Percentiles rank a stretch among this genome's conserved stretches.
Evolutionary conservation across 2,797 vertebrate genomes (phyloP).

Genomic region (Otus scops): DNA sequence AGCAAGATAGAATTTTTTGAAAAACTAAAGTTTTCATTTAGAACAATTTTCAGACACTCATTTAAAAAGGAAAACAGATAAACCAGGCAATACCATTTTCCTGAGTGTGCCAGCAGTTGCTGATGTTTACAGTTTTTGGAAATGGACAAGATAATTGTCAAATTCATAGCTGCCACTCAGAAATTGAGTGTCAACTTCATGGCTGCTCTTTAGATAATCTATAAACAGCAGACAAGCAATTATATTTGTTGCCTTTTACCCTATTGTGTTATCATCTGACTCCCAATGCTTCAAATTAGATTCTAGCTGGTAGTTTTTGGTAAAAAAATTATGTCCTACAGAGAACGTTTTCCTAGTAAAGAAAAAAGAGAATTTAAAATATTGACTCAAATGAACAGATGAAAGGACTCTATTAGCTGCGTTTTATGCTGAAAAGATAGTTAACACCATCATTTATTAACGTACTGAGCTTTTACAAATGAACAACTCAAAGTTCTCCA

Average conservation of each 20-base stretch:
- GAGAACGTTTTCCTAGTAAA: background rate
- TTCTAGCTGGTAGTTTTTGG: background rate
- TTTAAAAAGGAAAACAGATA: background rate
- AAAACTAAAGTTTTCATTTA: background rate
- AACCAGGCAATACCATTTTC: background rate
- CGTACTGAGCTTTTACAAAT: background rate
- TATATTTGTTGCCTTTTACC: background rate
- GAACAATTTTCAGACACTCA: background rate
- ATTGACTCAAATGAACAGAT: background rate
- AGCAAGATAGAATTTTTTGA: background rate
- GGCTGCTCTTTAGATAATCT: background rate
- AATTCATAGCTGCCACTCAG: background rate
- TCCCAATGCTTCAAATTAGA: background rate
- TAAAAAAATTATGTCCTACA: background rate
- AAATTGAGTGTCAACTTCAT: background rate
- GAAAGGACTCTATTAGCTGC: background rate
- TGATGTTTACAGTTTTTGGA: background rate
- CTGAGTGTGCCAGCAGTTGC: background rate
- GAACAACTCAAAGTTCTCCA: background rate
- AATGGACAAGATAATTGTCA: background rate
- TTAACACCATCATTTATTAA: slow-evolving; percentile 29
- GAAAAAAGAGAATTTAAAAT: background rate
- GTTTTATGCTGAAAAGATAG: background rate
- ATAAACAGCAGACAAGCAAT: background rate
- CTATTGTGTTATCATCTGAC: background rate